Evolutionary conservation across 2,888 invertebrate genomes (phyloP), one percentile per base, ranked within the genome.

Genomic region (Drosophila macrospina): DNA sequence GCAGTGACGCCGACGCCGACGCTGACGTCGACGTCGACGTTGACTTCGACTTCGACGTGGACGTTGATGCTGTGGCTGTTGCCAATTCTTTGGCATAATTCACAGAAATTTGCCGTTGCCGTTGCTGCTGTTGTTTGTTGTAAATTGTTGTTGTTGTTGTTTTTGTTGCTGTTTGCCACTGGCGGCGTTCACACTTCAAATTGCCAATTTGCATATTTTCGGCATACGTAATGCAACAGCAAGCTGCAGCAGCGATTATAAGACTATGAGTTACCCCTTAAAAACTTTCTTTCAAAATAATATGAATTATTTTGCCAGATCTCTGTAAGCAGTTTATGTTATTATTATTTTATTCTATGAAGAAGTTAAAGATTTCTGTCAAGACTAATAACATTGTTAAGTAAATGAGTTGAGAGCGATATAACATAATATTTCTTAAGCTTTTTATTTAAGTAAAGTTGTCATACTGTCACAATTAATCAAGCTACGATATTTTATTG

Each of bases 121-220:
- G 16, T 28, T 66, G 65, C 8, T 65, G 65, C 7, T 65, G 60
- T 5, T 51, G 30, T 16, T 26, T 45, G 30, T 28, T 66, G 65
- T 10, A n/a, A n/a, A n/a, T n/a, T n/a, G 28, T 30, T 11, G 20
- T 30, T 52, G 39, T 28, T 66, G 65, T 10, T 65, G 65, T 30
- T n/a, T 10, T 30, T 52, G 39, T 30, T 63, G 69, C 48, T 54
- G 52, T 37, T 65, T 69, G 86, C 82, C 86, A 82, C 81, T 84
- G 82, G 82, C 87, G 73, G 87, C 85, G 87, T 83, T 83, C 85
- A 83, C 83, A 83, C 83, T 87, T 87, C 79, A 60, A 81, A 85
- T 87, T 85, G 82, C 69, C 82, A 83, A 83, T 83, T 83, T 83
- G 75, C 83, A 83, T 83, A 81, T 83, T 83, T 83, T 83, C 65